Base-by-base conservation (phyloP, 1,140 invertebrate genomes). In the Drosophila tristis region DNA sequence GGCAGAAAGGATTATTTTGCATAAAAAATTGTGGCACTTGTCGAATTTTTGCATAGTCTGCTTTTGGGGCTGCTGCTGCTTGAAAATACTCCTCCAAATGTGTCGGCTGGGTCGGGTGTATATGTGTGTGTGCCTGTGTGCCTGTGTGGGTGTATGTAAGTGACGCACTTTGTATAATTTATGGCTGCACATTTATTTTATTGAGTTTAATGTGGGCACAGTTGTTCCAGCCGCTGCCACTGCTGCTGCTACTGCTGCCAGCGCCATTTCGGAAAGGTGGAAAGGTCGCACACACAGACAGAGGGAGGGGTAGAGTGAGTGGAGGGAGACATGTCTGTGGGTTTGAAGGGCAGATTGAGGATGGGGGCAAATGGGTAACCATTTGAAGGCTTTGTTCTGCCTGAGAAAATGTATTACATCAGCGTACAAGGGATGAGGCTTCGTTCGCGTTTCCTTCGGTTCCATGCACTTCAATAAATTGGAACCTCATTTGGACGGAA, bases 181-280 rank as follows among this genome's bases (percentile, higher is more conserved):
- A 85, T 85, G 80, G 73, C 67, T 77, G 80, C 73, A 84, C 80
- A 85, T 85, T 85, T 85, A 80, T 85, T 85, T 85, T 85, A 85
- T 85, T 85, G 76, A 84, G 80, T 85, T 85, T 85, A 85, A 85
- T 84, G 80, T 75, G 80, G 74, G 71, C 80, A 66, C 80, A 82
- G 80, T 84, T 84, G 60, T 74, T 71, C 47, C 61, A 55, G 51
- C 60, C 20, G 20, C 20, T 20, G 20, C 20, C 20, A 20, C 60
- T 31, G 7, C 29, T 31, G 31, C 31, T 9, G 3, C 31, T 35
- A n/a, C n/a, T n/a, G 54, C 58, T 58, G 48, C 63, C 60, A 39
- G 39, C 35, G 47, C 9, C 26, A 47, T 51, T 50, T 68, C 31
- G 42, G 20, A 66, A 72, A 82, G 79, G 74, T 78, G 64, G 25